These are phyloP conservation scores for Rotaria socialis DNA, from an alignment of 2,888 invertebrate species.

Conservation along the genomic window DNA sequence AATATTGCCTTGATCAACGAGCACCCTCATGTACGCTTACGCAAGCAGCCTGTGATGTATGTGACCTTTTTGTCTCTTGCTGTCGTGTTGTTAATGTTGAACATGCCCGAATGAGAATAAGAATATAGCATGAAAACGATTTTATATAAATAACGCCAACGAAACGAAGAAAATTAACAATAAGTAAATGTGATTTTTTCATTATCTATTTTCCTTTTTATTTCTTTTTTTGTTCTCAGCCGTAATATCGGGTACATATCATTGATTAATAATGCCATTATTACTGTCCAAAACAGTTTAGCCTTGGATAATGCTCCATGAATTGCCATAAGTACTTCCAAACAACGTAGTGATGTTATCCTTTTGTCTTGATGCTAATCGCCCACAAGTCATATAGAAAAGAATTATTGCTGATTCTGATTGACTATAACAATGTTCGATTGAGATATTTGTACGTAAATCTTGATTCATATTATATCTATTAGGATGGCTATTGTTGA, in stretches of 20 bases:
- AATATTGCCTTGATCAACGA: slow-evolving; percentile 21
- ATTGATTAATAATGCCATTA: neutral
- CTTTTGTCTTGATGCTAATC: neutral
- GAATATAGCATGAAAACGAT: neutral
- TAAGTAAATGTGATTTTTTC: too few species aligned
- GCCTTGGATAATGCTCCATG: neutral
- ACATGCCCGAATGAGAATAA: neutral
- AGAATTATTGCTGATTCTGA: neutral
- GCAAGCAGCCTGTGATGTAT: neutral
- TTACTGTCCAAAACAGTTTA: neutral
- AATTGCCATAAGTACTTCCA: neutral
- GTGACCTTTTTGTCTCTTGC: neutral
- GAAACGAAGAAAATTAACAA: neutral
- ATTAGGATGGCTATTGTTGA: neutral
- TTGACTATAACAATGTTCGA: neutral
- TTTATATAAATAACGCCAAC: too few species aligned
- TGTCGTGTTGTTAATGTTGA: neutral
- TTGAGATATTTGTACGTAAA: neutral
- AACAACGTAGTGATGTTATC: neutral
- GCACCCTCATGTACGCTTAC: neutral
- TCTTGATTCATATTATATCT: neutral
- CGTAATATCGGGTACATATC: too few species aligned
- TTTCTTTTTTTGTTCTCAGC: too few species aligned
- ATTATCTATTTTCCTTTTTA: too few species aligned
- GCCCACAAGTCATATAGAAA: neutral